Evolutionary conservation across 2,113 vertebrate species (phyloP).

Genomic region (Coracopsis vasa): DNA sequence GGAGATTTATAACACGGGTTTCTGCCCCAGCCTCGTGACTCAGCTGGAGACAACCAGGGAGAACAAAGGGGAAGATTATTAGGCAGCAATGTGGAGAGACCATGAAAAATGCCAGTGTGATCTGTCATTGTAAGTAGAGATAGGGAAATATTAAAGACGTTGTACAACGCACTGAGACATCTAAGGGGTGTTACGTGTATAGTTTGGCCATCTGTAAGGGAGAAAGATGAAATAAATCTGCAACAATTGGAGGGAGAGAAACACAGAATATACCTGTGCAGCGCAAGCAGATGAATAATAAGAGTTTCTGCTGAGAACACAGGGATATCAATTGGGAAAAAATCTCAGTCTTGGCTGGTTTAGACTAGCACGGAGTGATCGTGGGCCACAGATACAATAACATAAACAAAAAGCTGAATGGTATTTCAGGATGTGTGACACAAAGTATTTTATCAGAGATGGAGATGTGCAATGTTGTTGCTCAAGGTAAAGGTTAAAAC

Average conservation of each 20-base stretch:
- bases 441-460: not conserved
- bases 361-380: not conserved
- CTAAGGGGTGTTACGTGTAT: not conserved
- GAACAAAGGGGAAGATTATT: not conserved
- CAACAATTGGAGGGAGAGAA: not conserved
- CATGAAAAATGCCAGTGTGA: not conserved
- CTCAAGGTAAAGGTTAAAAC: not conserved
- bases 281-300: not conserved
- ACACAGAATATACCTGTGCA: not conserved
- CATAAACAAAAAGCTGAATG: not conserved
- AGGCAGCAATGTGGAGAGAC: not conserved
- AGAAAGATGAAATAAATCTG: conserved; percentile 18
- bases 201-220: not conserved
- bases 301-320: not conserved
- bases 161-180: not conserved
- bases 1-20: not conserved
- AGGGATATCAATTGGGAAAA: not conserved
- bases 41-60: not conserved
- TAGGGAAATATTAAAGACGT: not conserved
- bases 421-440: not conserved
- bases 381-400: not conserved
- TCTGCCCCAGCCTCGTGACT: not conserved
- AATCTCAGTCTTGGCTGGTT: not conserved
- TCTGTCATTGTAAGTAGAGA: not conserved
- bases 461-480: not conserved